Conservation (phyloP, 2,113 vertebrate genomes). For the Equus quagga region DNA sequence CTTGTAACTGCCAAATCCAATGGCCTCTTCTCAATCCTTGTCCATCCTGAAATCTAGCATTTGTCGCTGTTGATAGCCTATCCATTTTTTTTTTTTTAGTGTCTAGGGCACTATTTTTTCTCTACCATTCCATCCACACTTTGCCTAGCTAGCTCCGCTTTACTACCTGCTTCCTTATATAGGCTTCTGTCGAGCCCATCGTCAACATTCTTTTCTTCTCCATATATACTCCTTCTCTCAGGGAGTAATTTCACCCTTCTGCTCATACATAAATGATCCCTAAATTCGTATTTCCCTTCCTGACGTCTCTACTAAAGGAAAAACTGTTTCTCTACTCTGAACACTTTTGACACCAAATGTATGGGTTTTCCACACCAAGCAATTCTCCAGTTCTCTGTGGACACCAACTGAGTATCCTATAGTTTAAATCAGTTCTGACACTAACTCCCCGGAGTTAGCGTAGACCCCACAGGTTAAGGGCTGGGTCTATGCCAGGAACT, state of each 20-base stretch:
- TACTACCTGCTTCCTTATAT: not conserved
- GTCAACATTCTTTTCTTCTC: not conserved
- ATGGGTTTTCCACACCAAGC: not conserved
- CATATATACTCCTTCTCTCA: not conserved
- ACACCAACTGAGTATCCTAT: not conserved
- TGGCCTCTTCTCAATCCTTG: not conserved
- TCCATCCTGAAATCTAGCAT: not conserved
- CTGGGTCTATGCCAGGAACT: not conserved
- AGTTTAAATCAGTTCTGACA: not conserved
- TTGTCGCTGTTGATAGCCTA: not conserved
- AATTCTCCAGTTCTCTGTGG: not conserved
- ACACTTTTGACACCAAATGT: not conserved
- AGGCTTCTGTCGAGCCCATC: not conserved
- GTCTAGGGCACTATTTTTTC: not conserved
- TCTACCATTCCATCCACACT: not conserved
- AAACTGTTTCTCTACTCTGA: not conserved
- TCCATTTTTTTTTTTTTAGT: not conserved
- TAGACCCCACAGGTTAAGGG: not conserved
- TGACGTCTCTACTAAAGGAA: not conserved
- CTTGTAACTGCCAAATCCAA: not conserved
- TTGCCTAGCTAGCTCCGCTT: not conserved
- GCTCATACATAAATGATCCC: not conserved
- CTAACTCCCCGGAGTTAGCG: not conserved
- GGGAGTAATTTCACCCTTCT: not conserved
- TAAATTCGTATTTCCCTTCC: not conserved